Base-by-base conservation (phyloP, 2,888 invertebrate genomes). In the Timema cristinae region DNA sequence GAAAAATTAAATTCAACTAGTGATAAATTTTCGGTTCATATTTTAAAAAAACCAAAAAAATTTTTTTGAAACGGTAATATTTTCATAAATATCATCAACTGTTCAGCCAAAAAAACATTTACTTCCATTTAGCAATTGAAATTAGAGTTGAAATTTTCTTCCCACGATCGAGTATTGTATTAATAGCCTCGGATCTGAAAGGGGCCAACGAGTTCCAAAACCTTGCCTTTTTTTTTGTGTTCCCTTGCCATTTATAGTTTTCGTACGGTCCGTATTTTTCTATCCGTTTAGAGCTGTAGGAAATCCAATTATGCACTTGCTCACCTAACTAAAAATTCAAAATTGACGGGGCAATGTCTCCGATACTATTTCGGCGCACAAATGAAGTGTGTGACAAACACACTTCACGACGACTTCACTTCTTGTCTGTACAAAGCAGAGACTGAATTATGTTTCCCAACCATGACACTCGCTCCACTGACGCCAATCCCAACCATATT, bases 331-430 rank as follows among this genome's bases (percentile, higher is more conserved):
- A 52, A 52, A 52, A 52, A 52, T 52, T 52, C 11, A 9, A 52
- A 52, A 52, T 52, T 52, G 52, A 52, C 52, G 52, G 52, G 52
- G 52, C 52, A 52, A 52, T 52, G 52, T 52, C 52, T 52, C 52
- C 52, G 52, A 10, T 52, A 11, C 52, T 52, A 10, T 52, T 52
- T 52, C 52, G 10, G 52, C 52, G 52, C 52, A 52, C 52, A 52
- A 52, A 52, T 52, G 52, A 52, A 52, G 52, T 52, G 52, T 10
- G 52, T 52, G 52, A 52, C 52, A 52, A 52, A 52, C 52, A 52
- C 52, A 52, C 52, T 52, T 52, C 11, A 52, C 52, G 52, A 52
- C 52, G 52, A 52, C 11, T 52, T 11, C 11, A 52, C 11, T 52
- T 52, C 52, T 52, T 52, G 10, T 52, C 52, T 52, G 11, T 10